phyloP scores from a whole-genome alignment of 2,113 vertebrate species.

The Seriola aureovittata region DNA sequence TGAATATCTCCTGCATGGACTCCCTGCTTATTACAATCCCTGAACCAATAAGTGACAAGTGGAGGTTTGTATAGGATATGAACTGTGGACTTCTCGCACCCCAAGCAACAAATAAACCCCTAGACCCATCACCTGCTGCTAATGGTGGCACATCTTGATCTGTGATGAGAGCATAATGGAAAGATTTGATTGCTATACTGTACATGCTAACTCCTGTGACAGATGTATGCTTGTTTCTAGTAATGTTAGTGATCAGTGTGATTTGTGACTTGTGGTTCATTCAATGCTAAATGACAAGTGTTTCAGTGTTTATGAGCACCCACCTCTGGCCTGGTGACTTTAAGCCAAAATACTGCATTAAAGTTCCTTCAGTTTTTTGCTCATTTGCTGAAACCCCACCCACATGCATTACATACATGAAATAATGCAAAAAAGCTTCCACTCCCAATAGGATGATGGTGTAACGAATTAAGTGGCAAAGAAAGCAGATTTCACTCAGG shows the following conservation, averaged over 20 bases:
- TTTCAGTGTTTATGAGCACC: background rate
- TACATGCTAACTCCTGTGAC: background rate
- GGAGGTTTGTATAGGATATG: background rate
- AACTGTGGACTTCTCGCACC: background rate
- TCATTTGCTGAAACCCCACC: background rate
- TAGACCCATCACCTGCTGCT: background rate
- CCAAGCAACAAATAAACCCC: background rate
- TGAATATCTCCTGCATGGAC: background rate
- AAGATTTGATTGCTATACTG: background rate
- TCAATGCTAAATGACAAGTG: background rate
- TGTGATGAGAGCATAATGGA: background rate
- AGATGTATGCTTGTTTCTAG: background rate
- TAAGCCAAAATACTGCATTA: background rate
- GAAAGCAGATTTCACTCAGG: constrained; percentile 62
- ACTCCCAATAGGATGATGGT: constrained; percentile 8
- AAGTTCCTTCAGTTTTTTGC: background rate
- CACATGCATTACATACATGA: constrained; percentile 7
- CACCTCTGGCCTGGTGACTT: background rate
- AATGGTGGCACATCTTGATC: background rate
- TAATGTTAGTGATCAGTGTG: background rate
- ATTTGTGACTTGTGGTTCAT: background rate
- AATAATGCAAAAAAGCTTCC: constrained; percentile 14
- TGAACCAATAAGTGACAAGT: background rate
- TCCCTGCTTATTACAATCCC: too few relatives aligned
- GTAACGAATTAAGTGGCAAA: constrained; percentile 51